Base-by-base conservation (phyloP, 2,797 vertebrate genomes). In the Basileuterus tristriatus region DNA sequence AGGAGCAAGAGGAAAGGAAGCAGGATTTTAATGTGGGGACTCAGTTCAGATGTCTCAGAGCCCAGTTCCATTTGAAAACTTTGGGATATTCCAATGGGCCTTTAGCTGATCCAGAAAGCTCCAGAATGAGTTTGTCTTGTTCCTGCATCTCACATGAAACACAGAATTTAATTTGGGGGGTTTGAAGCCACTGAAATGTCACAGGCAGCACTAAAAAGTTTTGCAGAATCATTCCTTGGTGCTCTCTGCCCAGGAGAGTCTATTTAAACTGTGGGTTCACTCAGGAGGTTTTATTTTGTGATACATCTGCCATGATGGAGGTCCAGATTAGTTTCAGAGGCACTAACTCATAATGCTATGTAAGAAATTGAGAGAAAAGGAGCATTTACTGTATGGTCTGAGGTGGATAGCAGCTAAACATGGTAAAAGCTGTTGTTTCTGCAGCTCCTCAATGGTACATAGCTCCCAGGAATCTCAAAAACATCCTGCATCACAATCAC, bases 331-430 rank as follows among this genome's bases (percentile, higher is more conserved):
- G 11, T 36, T 64, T 65, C 41, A 72, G 50, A 52, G 18, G 32
- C 19, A 53, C 14, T 44, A 26, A 58, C 4, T 15, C 7, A 10
- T 2, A 15, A 10, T 32, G 23, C 9, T 15, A 2, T 11, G 2
- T 37, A 41, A 74, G n/a, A 70, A 76, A 47, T 4, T 0, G 36
- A 71, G 19, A 44, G 10, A 59, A 69, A 89, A 85, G 0, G 4
- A 83, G 6, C 3, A 37, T 64, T 76, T 84, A 18, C 53, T 44
- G 19, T 30, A 27, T 30, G 36, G 9, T 36, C 3, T n/a, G 27
- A 43, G 23, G 12, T 22, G 63, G 17, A 68, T 4, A 43, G 43
- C 12, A 67, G 22, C 16, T 7, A 74, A 83, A 53, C 11, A 3
- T 47, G 8, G 23, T 26, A 30, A 52, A 30, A 19, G 7, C 15